Conservation (phyloP, 1,140 invertebrate genomes). For the Macrobrachium rosenbergii region DNA sequence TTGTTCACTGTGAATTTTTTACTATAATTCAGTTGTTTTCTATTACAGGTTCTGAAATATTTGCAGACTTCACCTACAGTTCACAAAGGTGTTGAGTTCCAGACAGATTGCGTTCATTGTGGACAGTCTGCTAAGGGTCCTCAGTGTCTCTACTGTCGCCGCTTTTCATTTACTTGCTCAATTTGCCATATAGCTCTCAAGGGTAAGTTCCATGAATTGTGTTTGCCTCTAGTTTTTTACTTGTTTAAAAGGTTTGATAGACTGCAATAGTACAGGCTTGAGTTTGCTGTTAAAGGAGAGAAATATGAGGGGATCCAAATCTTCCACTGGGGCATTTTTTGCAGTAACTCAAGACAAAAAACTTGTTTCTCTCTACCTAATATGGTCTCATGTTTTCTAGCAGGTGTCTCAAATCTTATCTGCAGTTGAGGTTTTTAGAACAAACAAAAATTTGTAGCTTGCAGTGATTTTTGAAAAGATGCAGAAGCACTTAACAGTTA, state of each 20-base stretch:
- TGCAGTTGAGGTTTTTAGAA: too few relatives aligned
- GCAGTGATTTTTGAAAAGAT: too few relatives aligned
- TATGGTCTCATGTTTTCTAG: too few relatives aligned
- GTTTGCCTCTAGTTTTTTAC: too few relatives aligned
- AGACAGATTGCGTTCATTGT: slow-evolving; percentile 82
- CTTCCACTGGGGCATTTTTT: too few relatives aligned
- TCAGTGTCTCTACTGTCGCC: slow-evolving; percentile 80
- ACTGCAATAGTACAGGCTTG: too few relatives aligned
- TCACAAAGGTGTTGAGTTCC: slow-evolving; percentile 82
- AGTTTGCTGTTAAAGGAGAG: too few relatives aligned
- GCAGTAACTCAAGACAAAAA: not conserved
- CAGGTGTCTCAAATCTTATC: too few relatives aligned
- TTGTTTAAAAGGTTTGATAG: too few relatives aligned
- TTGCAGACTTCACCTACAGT: slow-evolving; percentile 71
- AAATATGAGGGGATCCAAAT: too few relatives aligned
- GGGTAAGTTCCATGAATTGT: slow-evolving; percentile 72
- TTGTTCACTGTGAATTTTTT: not conserved
- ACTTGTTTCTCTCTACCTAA: not conserved
- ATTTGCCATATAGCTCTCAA: slow-evolving; percentile 88
- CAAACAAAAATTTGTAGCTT: too few relatives aligned
- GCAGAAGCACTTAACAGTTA: too few relatives aligned
- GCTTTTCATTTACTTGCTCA: slow-evolving; percentile 81
- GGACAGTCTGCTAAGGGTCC: slow-evolving; percentile 72
- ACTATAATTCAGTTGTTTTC: slow-evolving; percentile 6
- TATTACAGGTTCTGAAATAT: slow-evolving; percentile 82